phyloP scores from a whole-genome alignment of 2,113 vertebrate species.

The Paracanthobrama guichenoti region DNA sequence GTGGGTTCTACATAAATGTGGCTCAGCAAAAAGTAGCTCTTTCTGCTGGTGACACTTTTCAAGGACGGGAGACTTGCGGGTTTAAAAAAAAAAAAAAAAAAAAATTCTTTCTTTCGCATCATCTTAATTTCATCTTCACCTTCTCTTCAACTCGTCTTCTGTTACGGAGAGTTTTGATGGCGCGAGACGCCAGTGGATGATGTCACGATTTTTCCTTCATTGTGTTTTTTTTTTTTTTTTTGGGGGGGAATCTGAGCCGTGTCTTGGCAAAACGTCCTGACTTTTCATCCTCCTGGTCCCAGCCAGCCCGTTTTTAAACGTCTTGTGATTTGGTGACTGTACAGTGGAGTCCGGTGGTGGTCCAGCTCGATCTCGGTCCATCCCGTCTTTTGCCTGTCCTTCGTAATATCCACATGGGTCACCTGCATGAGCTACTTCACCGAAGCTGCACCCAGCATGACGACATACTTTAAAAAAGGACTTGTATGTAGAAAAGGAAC shows the following conservation, averaged over 20 bases:
- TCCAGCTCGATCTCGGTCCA: constrained; percentile 26
- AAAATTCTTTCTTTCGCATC: constrained; percentile 14
- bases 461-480: constrained; percentile 75
- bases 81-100: not conserved
- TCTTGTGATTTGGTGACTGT: constrained; percentile 58
- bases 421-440: constrained; percentile 78
- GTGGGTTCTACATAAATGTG: constrained; percentile 36
- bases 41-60: constrained; percentile 19
- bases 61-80: constrained; percentile 51
- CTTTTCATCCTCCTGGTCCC: constrained; percentile 42
- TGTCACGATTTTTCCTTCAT: constrained; percentile 66
- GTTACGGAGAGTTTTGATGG: constrained; percentile 62
- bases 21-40: constrained; percentile 36
- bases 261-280: constrained; percentile 40
- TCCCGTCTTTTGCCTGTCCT: constrained; percentile 58
- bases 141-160: constrained; percentile 26
- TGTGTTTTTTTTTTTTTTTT: constrained; percentile 30
- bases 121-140: constrained; percentile 33
- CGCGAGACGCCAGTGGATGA: constrained; percentile 79
- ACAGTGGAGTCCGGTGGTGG: constrained; percentile 46
- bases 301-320: constrained; percentile 43
- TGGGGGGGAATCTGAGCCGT: constrained; percentile 40
- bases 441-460: constrained; percentile 82
- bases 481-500: constrained; percentile 70
- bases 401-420: constrained; percentile 67